Evolutionary conservation across 2,113 vertebrate genomes (phyloP), one percentile per base, ranked within the genome.

Genomic region (Antigone vipio): DNA sequence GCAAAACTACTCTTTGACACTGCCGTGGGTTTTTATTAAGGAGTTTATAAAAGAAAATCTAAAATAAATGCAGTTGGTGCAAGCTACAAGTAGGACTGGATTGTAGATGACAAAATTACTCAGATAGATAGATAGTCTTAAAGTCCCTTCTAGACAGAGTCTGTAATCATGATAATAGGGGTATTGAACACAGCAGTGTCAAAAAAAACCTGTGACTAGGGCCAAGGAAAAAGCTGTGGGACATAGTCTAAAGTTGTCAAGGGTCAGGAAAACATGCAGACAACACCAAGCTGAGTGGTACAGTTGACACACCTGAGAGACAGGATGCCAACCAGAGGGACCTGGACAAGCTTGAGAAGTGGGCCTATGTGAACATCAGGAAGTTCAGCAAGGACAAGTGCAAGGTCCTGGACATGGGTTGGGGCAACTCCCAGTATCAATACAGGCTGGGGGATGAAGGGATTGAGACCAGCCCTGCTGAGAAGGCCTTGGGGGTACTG

Each of bases 21-120:
- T 82, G 74, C 73, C 0, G 2, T 56, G 85, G 58, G 14, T 88
- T 97, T 95, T 93, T 96, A 88, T 95, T 94, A 79, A 91, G 78
- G 59, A 81, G 59, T 88, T 95, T 92, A 78, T 95, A 95, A 95
- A 92, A 91, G 88, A 82, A 95, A 96, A 95, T 62, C 78, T 94
- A 94, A 97, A 95, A 96, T 92, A 97, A 97, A 96, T 94, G 94
- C 96, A 97, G 94, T 95, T 97, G 96, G 74, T 93, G 22, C 34
- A 73, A 86, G 72, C 21, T 96, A 93, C 82, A 92, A 88, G 90
- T 92, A 91, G 71, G 72, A 93, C 35, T 84, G 85, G 53, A 66
- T 92, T 93, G 68, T 91, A 95, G 90, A 92, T 79, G 66, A 82
- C 91, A 97, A 92, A 89, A 92, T 90, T 85, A 84, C 66, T 92